Evolutionary conservation across 2,888 invertebrate species (phyloP).

Genomic region (Eupithecia subumbrata): DNA sequence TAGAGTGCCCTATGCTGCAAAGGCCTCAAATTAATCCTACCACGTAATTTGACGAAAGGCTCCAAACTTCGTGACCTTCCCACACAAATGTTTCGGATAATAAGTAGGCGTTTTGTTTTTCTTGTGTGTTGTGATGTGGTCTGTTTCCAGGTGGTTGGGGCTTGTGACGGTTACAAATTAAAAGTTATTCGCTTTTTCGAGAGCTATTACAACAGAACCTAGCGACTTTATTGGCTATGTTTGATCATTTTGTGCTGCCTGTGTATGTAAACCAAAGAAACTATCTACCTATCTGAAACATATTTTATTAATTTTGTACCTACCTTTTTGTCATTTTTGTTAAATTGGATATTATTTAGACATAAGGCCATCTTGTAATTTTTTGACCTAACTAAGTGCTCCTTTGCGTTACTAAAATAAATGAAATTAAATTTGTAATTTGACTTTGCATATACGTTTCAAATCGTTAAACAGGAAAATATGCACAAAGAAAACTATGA

Average conservation of each 20-base stretch:
- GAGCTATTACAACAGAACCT: neutral
- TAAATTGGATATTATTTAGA: too few relatives aligned
- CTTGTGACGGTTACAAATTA: neutral
- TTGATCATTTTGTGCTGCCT: too few relatives aligned
- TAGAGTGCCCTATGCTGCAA: slow-evolving; percentile 17
- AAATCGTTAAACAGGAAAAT: neutral
- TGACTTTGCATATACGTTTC: neutral
- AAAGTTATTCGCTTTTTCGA: neutral
- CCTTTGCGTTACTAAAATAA: too few relatives aligned
- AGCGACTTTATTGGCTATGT: too few relatives aligned
- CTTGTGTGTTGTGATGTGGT: slow-evolving; percentile 25
- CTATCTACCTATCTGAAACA: too few relatives aligned
- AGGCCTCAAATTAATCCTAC: slow-evolving; percentile 26
- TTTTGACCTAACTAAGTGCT: too few relatives aligned
- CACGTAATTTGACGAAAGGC: slow-evolving; percentile 41
- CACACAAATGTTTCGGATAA: slow-evolving; percentile 37
- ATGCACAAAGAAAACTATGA: neutral
- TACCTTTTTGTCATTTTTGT: too few relatives aligned
- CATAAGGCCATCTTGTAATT: too few relatives aligned
- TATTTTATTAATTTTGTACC: too few relatives aligned
- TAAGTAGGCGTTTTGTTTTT: slow-evolving; percentile 29
- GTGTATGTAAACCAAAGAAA: too few relatives aligned
- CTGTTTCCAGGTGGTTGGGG: slow-evolving; percentile 13
- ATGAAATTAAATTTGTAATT: neutral
- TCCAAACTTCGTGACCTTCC: slow-evolving; percentile 39